A percentile compares a stretch with the other conserved stretches of the same genome.
Evolutionary conservation across 2,888 invertebrate genomes (phyloP).

Genomic region (Volucella bombylans): DNA sequence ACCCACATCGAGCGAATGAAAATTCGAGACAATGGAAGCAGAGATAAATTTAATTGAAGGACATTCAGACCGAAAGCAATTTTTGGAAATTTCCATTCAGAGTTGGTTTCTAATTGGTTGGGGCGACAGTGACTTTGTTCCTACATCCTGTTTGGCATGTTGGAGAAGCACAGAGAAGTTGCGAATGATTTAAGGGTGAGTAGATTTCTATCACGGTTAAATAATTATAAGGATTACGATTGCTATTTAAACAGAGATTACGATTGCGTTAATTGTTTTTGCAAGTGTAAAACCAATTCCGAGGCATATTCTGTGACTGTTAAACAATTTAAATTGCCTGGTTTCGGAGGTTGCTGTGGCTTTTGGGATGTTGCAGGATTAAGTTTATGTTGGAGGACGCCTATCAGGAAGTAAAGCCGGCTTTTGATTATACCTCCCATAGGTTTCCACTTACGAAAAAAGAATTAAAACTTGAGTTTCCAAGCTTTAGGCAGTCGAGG

Average conservation of each 20-base stretch:
- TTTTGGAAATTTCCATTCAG: constrained; percentile 25
- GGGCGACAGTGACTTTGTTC: neutral
- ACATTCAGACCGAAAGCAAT: constrained; percentile 27
- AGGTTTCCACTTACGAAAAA: too few relatives aligned
- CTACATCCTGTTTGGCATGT: neutral
- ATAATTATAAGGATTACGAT: constrained; percentile 41
- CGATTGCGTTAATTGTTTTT: constrained; percentile 42
- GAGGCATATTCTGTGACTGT: neutral
- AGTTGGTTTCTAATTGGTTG: neutral
- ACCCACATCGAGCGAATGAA: constrained; percentile 3
- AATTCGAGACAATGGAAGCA: neutral
- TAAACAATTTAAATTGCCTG: constrained; percentile 13
- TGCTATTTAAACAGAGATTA: constrained; percentile 37
- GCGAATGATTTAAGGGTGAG: too few relatives aligned
- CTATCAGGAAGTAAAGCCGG: too few relatives aligned
- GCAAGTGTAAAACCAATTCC: constrained; percentile 9
- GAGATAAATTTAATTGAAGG: constrained; percentile 40
- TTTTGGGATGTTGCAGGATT: neutral
- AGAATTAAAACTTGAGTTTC: too few relatives aligned
- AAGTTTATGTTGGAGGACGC: neutral
- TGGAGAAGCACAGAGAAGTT: neutral
- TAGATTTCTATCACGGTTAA: neutral
- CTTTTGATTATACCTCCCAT: too few relatives aligned
- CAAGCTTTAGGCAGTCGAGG: too few relatives aligned
- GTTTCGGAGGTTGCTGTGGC: neutral